Evolutionary conservation across 2,888 invertebrate species (phyloP).

Genomic region (Chrysina gloriosa): DNA sequence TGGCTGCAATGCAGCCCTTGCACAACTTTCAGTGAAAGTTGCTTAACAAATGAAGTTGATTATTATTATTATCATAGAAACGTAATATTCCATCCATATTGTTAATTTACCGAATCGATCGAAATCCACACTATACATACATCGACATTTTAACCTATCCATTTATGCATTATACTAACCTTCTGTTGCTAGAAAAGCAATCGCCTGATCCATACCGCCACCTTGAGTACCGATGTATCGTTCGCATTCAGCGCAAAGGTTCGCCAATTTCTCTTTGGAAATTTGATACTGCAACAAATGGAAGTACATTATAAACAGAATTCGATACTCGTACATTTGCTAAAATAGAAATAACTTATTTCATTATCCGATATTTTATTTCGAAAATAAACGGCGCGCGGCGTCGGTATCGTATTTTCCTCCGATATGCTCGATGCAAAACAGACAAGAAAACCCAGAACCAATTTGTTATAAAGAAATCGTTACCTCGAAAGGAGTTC

Average conservation of each 20-base stretch:
- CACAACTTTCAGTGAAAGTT: no score
- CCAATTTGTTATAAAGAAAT: no score
- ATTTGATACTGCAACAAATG: constrained; percentile 53
- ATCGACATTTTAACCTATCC: neutral
- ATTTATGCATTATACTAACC: constrained; percentile 62
- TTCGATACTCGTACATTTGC: constrained; percentile 10
- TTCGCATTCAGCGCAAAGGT: constrained; percentile 90
- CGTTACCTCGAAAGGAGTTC: neutral
- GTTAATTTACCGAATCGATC: neutral
- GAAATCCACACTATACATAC: neutral
- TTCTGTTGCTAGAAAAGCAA: constrained; percentile 88
- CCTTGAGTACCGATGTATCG: constrained; percentile 97
- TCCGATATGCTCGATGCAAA: no score
- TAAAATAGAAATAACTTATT: no score
- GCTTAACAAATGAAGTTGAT: no score
- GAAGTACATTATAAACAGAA: neutral
- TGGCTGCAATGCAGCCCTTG: no score
- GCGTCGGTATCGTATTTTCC: no score
- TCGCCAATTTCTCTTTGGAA: constrained; percentile 72
- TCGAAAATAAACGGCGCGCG: no score
- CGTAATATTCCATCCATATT: no score
- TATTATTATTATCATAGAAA: no score
- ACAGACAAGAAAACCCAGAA: no score
- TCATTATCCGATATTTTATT: no score
- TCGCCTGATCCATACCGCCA: constrained; percentile 99